Evolutionary conservation across 35 echinoderm and acorn worm species (phyloP).

Genomic region (Patiria miniata): DNA sequence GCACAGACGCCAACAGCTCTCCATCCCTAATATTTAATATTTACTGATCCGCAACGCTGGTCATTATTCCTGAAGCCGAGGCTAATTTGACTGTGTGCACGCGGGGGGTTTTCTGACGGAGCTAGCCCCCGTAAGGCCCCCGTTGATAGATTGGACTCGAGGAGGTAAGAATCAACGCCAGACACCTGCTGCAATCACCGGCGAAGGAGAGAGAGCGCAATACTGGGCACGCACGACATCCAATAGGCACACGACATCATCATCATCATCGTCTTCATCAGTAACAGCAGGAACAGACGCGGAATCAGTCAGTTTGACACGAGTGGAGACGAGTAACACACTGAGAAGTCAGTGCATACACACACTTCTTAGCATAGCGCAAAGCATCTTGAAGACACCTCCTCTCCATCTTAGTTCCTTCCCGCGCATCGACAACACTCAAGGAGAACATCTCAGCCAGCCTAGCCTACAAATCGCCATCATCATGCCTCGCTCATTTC

Average conservation of each 20-base stretch:
- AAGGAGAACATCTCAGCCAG: no score
- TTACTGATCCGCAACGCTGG: constrained; percentile 21
- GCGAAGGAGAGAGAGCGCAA: not conserved
- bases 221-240: not conserved
- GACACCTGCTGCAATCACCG: not conserved
- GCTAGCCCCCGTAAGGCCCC: not conserved
- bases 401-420: no score
- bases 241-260: constrained; percentile 6
- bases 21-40: constrained; percentile 10
- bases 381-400: no score
- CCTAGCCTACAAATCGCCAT: not conserved
- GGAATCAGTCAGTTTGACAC: no score
- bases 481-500: constrained; percentile 77
- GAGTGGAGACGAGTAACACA: no score
- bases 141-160: constrained; percentile 25
- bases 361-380: no score
- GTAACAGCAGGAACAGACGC: no score
- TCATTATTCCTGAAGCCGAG: constrained; percentile 16
- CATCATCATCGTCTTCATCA: no score
- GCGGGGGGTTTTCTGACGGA: not conserved
- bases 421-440: no score
- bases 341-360: no score
- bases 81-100: constrained; percentile 12
- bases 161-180: not conserved
- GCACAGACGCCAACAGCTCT: not conserved